Conservation (phyloP, 2,797 vertebrate species). For the Trichosurus vulpecula region DNA sequence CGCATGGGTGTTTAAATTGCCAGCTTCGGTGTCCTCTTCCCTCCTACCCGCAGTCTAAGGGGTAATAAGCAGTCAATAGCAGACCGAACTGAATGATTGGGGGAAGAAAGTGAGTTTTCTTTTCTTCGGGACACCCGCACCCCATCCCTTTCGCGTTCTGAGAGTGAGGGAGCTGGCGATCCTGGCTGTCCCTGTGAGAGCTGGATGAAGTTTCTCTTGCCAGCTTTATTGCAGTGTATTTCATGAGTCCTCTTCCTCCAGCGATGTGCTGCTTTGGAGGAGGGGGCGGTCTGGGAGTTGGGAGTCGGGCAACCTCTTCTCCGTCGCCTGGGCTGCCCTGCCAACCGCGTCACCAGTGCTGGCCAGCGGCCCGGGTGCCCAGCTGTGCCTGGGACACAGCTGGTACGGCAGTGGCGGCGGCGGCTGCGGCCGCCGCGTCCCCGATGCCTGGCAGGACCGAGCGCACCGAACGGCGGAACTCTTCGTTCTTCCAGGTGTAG, state of each 20-base stretch:
- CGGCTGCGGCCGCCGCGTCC: conserved; percentile 69
- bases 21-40: conserved; percentile 44
- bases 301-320: not conserved
- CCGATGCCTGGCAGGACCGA: conserved; percentile 84
- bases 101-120: not conserved
- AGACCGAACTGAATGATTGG: not conserved
- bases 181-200: not conserved
- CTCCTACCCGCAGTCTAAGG: not conserved
- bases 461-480: conserved; percentile 89
- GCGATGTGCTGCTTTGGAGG: not conserved
- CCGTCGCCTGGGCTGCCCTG: not conserved
- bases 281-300: not conserved
- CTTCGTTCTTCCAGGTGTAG: conserved; percentile 93
- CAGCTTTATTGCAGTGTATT: not conserved
- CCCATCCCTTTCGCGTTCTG: not conserved
- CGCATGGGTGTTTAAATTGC: not conserved
- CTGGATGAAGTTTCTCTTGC: not conserved
- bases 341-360: conserved; percentile 74
- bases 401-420: conserved; percentile 70
- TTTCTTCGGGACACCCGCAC: not conserved
- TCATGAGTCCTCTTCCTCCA: not conserved
- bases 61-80: not conserved
- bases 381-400: conserved; percentile 79
- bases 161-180: not conserved
- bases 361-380: conserved; percentile 73